Evolutionary conservation across 2,113 vertebrate genomes (phyloP).

Genomic region (Hyperoodon ampullatus): DNA sequence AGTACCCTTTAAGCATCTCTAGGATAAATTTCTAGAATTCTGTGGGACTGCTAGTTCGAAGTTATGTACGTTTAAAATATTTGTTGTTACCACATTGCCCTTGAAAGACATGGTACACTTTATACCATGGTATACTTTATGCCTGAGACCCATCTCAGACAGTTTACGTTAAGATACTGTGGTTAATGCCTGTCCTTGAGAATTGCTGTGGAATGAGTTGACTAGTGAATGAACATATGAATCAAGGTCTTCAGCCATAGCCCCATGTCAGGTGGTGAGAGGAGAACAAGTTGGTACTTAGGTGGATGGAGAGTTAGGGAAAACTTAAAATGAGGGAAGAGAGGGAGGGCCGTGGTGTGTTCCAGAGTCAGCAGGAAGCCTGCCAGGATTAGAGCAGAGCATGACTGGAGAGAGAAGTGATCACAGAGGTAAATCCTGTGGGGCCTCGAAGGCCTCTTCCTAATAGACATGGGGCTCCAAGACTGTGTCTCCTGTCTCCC

Average conservation of each 20-base stretch:
- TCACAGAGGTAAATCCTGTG: background rate
- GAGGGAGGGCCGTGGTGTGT: background rate
- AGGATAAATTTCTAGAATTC: slow-evolving; percentile 32
- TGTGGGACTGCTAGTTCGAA: slow-evolving; percentile 1
- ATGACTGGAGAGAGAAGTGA: background rate
- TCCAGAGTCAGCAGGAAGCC: background rate
- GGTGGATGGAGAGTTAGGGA: background rate
- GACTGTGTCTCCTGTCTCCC: background rate
- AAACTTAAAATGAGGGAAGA: background rate
- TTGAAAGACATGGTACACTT: background rate
- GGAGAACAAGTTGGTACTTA: slow-evolving; percentile 14
- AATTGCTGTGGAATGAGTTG: background rate
- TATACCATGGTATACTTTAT: background rate
- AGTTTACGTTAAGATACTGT: background rate
- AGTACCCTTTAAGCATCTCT: slow-evolving; percentile 29
- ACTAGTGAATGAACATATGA: background rate
- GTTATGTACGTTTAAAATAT: slow-evolving; percentile 14
- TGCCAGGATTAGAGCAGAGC: background rate
- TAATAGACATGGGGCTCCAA: background rate
- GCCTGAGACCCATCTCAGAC: background rate
- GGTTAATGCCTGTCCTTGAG: background rate
- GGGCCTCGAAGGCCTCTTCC: background rate
- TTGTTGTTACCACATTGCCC: background rate
- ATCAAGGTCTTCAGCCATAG: background rate
- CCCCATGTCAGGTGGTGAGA: slow-evolving; percentile 3